Evolutionary conservation across 2,888 invertebrate species (phyloP).

Genomic region (Agriopis leucophaearia): DNA sequence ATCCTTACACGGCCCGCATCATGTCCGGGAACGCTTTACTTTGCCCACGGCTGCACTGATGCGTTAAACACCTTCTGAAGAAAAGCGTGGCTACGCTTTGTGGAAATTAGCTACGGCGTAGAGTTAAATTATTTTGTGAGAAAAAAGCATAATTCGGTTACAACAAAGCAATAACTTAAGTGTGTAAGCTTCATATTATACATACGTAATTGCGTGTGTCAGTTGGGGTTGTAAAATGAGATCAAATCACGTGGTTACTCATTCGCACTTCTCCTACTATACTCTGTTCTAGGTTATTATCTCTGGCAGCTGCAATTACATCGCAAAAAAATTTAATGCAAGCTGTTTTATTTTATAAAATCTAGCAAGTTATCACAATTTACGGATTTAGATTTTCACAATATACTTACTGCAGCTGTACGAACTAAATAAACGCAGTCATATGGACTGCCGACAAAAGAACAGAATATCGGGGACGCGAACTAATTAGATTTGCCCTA

Average conservation of each 20-base stretch:
- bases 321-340: no score
- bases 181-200: no score
- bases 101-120: conserved; percentile 11
- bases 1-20: conserved; percentile 42
- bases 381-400: not conserved
- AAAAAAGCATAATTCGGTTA: not conserved
- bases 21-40: conserved; percentile 40
- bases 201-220: not conserved
- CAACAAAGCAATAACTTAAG: not conserved
- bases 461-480: no score
- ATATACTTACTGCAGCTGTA: no score
- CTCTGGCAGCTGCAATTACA: no score
- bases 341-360: no score
- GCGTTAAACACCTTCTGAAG: conserved; percentile 39
- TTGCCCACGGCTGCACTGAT: conserved; percentile 34
- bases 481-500: no score
- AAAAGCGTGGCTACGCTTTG: conserved; percentile 14
- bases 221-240: not conserved
- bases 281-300: no score
- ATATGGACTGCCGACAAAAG: no score
- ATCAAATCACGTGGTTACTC: not conserved
- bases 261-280: not conserved
- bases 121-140: not conserved
- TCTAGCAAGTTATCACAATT: not conserved
- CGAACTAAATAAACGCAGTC: no score